phyloP scores from a whole-genome alignment of 1,140 invertebrate genomes.

The Drosophila quadrilineata region DNA sequence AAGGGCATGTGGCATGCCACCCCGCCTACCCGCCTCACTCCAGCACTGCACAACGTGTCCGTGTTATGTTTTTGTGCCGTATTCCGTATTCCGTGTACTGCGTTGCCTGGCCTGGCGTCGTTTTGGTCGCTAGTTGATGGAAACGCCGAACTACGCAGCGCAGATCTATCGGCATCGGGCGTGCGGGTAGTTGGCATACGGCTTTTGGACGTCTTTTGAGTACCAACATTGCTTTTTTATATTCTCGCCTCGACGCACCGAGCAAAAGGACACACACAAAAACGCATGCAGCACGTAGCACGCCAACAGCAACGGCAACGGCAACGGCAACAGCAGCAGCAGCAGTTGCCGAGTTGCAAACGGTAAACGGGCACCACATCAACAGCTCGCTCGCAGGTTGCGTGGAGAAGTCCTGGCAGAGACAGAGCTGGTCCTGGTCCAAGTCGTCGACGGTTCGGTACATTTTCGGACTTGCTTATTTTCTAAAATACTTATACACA shows the following conservation, averaged over 20 bases:
- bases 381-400: constrained; percentile 13
- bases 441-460: constrained; percentile 79
- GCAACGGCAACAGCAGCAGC: constrained; percentile 16
- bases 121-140: constrained; percentile 54
- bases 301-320: constrained; percentile 20
- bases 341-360: constrained; percentile 17
- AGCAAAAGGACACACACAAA: constrained; percentile 54
- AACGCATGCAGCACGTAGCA: constrained; percentile 39
- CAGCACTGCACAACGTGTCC: too few species aligned
- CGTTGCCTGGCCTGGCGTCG: constrained; percentile 41
- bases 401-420: constrained; percentile 48
- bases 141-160: constrained; percentile 74
- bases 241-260: constrained; percentile 76
- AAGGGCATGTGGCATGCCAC: neutral
- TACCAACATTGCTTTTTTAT: constrained; percentile 81
- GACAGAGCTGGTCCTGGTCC: constrained; percentile 72
- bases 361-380: constrained; percentile 26
- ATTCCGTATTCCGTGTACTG: constrained; percentile 6
- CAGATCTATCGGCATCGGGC: constrained; percentile 77
- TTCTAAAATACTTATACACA: constrained; percentile 64
- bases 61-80: constrained; percentile 5
- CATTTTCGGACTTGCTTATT: constrained; percentile 79
- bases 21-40: neutral
- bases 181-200: constrained; percentile 79
- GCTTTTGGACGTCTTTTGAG: constrained; percentile 81